These are phyloP conservation scores for Papilio demoleus DNA, from an alignment of 2,888 invertebrate species.

Conservation along the genomic window DNA sequence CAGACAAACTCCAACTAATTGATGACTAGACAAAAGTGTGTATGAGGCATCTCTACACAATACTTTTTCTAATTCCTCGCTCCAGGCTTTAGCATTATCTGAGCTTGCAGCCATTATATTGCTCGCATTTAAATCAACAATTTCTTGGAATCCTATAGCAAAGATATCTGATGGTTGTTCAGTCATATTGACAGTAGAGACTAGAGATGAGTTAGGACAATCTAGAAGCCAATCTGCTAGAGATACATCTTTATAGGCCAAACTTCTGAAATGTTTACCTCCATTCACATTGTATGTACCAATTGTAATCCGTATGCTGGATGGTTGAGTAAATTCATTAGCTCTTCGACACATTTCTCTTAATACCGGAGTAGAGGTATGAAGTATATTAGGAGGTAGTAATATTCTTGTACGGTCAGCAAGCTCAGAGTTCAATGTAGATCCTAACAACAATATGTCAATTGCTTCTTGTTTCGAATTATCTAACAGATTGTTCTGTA, in stretches of 20 bases:
- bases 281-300: slow-evolving; percentile 99
- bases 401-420: slow-evolving; percentile 95
- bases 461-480: slow-evolving; percentile 99
- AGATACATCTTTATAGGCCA: slow-evolving; percentile 95
- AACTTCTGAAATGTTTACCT: slow-evolving; percentile 98
- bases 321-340: slow-evolving; percentile 89
- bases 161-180: slow-evolving; percentile 94
- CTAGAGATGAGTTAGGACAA: slow-evolving; percentile 84
- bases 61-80: slow-evolving; percentile 96
- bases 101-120: slow-evolving; percentile 98
- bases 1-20: slow-evolving; percentile 98
- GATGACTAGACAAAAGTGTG: slow-evolving; percentile 95
- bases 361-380: slow-evolving; percentile 92
- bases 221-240: slow-evolving; percentile 96
- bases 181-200: slow-evolving; percentile 75
- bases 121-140: slow-evolving; percentile 98
- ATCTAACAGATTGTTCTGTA: slow-evolving; percentile 99
- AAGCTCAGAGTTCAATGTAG: slow-evolving; percentile 94
- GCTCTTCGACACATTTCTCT: slow-evolving; percentile 93
- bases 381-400: slow-evolving; percentile 93
- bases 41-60: slow-evolving; percentile 94
- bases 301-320: slow-evolving; percentile 90
- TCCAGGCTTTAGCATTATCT: slow-evolving; percentile 97
- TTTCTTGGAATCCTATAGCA: slow-evolving; percentile 99
- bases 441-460: slow-evolving; percentile 96